These are phyloP conservation scores for Hydrozoanthus tunicans DNA, from an alignment of 64 coral and sea anemone species.

Conservation along the genomic window DNA sequence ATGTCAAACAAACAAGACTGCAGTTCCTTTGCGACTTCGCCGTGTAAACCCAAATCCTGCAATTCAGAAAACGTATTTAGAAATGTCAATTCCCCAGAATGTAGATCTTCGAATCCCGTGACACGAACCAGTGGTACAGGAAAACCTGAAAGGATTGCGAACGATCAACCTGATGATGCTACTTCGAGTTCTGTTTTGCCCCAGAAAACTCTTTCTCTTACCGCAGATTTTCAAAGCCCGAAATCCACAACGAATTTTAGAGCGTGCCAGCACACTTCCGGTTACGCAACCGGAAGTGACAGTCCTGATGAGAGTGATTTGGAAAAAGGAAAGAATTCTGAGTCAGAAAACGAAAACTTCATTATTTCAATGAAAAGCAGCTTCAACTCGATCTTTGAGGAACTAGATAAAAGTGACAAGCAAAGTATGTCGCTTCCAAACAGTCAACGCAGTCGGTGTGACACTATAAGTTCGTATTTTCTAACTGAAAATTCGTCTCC, in stretches of 20 bases:
- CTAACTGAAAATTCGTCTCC: neutral
- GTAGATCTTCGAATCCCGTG: no score
- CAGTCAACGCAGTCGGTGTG: conserved; percentile 21
- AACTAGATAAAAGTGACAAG: neutral
- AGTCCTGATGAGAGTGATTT: conserved; percentile 10
- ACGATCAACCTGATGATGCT: neutral
- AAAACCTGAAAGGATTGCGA: no score
- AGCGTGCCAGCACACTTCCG: conserved; percentile 31
- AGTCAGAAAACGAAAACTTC: conserved; percentile 12
- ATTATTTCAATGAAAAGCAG: conserved; percentile 15
- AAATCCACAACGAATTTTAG: neutral
- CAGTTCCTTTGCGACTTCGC: neutral
- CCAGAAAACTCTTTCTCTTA: neutral
- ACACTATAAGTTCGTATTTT: conserved; percentile 32
- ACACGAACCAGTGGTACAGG: no score
- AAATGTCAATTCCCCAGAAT: neutral
- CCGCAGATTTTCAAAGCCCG: conserved; percentile 5
- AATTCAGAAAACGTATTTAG: neutral
- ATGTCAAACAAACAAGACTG: neutral
- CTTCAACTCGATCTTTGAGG: conserved; percentile 3
- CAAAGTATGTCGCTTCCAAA: neutral
- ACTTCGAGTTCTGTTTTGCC: neutral
- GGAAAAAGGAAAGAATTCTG: neutral
- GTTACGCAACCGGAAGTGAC: conserved; percentile 43
- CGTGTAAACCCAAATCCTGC: neutral